Base-by-base conservation (phyloP, 1,140 invertebrate species). In the Anastrepha ludens region DNA sequence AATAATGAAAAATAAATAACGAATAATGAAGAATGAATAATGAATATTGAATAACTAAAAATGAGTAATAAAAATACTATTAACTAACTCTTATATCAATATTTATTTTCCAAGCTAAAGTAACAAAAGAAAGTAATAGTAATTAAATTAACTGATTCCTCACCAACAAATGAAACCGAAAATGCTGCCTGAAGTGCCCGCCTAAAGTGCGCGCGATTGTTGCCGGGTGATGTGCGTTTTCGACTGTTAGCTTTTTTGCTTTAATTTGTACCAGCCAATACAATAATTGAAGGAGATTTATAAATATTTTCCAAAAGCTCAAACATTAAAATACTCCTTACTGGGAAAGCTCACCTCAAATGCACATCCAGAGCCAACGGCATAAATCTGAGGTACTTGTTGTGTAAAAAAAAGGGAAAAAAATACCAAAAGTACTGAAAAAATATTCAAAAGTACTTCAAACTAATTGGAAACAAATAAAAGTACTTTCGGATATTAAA, bases 281-380 rank as follows among this genome's bases (percentile, higher is more conserved):
- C 29, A 29, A 29, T 41, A n/a, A 20, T 8, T 70, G 39, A 70
- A 70, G 8, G 4, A 64, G 20, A 64, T 1, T 29, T 29, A 29
- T 13, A 3, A 65, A 65, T n/a, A 65, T 65, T 62, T 62, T 15
- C 60, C 11, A 70, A 70, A 70, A 70, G 41, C 13, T 44, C 8
- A 8, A 55, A 55, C 17, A n/a, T 7, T 8, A 55, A 29, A 29
- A 29, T 29, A 29, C 29, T 29, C 29, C 29, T 29, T 29, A 29
- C 29, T 29, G 20, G 44, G 29, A 81, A 81, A 20, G 47, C 47
- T 4, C n/a, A n/a, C 47, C 55, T 55, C 47, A 81, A 55, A 74
- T n/a, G 47, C 47, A 81, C 47, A 81, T 81, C 74, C 74, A n/a
- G 74, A 81, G 74, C 74, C 74, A 81, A 15, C 74, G 74, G 74